Conservation (phyloP, 2,888 invertebrate genomes). For the Chromoteleia sp. region DNA sequence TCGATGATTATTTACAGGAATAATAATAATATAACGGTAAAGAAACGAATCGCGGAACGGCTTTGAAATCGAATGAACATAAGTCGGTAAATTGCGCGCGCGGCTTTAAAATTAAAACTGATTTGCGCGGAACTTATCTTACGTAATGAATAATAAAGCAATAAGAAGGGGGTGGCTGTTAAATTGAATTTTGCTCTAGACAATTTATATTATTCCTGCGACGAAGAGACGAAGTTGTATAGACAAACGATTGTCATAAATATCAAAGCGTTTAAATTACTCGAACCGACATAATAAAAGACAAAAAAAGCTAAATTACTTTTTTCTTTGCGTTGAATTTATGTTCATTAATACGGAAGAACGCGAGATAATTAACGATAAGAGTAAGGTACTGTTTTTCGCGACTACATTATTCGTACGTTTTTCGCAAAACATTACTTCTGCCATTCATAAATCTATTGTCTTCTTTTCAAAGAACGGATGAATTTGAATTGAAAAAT, state of each 20-base stretch:
- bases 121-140: background rate
- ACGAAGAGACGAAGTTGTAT: constrained; percentile 4
- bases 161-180: background rate
- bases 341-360: constrained; percentile 22
- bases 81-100: too few species aligned
- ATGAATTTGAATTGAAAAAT: constrained; percentile 35
- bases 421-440: constrained; percentile 29
- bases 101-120: background rate
- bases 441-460: constrained; percentile 36
- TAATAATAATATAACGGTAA: too few species aligned
- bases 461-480: constrained; percentile 21
- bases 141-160: constrained; percentile 6
- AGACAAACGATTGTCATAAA: constrained; percentile 30
- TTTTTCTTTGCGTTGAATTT: constrained; percentile 13
- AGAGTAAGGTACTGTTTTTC: constrained; percentile 3
- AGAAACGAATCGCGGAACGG: too few species aligned
- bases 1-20: too few species aligned
- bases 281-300: background rate
- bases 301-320: constrained; percentile 5
- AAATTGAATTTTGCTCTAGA: background rate
- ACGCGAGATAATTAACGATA: constrained; percentile 23
- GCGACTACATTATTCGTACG: constrained; percentile 4
- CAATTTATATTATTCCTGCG: constrained; percentile 3
- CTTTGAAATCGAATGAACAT: too few species aligned
- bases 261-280: constrained; percentile 33